Conservation (phyloP, 2,888 invertebrate genomes). For the Monoplex corrugatus region DNA sequence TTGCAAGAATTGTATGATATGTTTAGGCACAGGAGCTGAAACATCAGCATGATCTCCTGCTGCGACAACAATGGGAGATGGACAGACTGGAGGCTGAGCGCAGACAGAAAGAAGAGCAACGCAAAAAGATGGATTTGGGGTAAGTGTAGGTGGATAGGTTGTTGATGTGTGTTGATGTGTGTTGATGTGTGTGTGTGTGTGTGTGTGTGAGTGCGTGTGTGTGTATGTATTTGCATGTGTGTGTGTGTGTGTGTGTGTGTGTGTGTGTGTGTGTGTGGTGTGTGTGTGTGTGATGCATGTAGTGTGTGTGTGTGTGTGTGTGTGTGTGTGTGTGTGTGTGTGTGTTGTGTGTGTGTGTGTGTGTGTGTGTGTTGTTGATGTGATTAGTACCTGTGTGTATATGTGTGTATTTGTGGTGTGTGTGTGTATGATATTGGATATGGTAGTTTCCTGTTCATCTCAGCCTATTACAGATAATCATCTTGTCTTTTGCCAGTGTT, state of each 20-base stretch:
- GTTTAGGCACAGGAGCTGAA: constrained; percentile 73
- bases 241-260: not conserved
- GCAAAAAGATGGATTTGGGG: constrained; percentile 78
- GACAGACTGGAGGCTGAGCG: constrained; percentile 74
- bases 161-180: not conserved
- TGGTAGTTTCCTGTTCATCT: too few relatives aligned
- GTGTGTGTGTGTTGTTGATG: not conserved
- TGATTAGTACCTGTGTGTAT: not conserved
- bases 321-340: not conserved
- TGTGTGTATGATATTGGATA: not conserved
- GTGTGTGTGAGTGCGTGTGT: not conserved
- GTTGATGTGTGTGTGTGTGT: not conserved
- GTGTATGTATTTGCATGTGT: not conserved
- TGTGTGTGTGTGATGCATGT: not conserved
- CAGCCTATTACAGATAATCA: too few relatives aligned
- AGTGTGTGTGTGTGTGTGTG: not conserved
- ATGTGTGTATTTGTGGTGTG: not conserved
- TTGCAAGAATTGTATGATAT: too few relatives aligned
- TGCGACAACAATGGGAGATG: constrained; percentile 77
- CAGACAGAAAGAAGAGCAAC: constrained; percentile 70
- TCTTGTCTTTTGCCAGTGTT: too few relatives aligned
- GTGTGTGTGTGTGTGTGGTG: not conserved
- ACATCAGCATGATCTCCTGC: constrained; percentile 73
- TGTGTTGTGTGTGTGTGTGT: not conserved
- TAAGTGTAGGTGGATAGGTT: constrained; percentile 56